Evolutionary conservation across 2,888 invertebrate species (phyloP).

Genomic region (Chymomyza amoena): DNA sequence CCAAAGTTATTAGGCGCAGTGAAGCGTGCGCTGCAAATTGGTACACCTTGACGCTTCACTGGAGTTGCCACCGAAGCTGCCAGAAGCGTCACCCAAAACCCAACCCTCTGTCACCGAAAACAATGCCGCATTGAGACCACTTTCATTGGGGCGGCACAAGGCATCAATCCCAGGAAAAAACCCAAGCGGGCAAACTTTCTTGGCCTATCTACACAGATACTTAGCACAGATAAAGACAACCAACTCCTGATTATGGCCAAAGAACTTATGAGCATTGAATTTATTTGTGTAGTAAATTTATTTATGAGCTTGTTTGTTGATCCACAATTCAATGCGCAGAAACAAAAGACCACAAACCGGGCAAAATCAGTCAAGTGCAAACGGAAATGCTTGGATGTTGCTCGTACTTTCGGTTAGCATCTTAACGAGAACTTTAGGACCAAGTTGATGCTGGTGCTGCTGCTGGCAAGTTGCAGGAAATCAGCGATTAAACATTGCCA

Average conservation of each 20-base stretch:
- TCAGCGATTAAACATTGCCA: slow-evolving; percentile 68
- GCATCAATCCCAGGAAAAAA: slow-evolving; percentile 51
- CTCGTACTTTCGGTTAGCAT: slow-evolving; percentile 47
- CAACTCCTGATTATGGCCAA: slow-evolving; percentile 43
- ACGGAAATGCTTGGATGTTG: slow-evolving; percentile 63
- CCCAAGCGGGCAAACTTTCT: slow-evolving; percentile 41
- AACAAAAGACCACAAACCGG: slow-evolving; percentile 39
- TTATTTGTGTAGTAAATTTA: slow-evolving; percentile 70
- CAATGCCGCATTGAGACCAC: background rate
- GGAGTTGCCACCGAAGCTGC: slow-evolving; percentile 38
- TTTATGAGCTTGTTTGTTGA: slow-evolving; percentile 65
- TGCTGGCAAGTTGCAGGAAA: slow-evolving; percentile 50
- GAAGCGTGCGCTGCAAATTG: slow-evolving; percentile 75
- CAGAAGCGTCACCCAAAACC: slow-evolving; percentile 12
- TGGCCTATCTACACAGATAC: slow-evolving; percentile 60
- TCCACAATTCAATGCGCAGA: slow-evolving; percentile 46
- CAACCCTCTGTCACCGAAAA: slow-evolving; percentile 37
- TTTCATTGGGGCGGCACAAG: background rate
- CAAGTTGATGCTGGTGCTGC: background rate
- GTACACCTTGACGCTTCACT: slow-evolving; percentile 77
- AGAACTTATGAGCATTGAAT: slow-evolving; percentile 56
- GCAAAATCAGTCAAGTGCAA: slow-evolving; percentile 69
- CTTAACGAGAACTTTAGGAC: background rate
- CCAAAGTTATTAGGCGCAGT: slow-evolving; percentile 70
- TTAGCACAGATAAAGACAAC: slow-evolving; percentile 67